Conservation (phyloP, 2,888 invertebrate species). For the Cheilosia variabilis region DNA sequence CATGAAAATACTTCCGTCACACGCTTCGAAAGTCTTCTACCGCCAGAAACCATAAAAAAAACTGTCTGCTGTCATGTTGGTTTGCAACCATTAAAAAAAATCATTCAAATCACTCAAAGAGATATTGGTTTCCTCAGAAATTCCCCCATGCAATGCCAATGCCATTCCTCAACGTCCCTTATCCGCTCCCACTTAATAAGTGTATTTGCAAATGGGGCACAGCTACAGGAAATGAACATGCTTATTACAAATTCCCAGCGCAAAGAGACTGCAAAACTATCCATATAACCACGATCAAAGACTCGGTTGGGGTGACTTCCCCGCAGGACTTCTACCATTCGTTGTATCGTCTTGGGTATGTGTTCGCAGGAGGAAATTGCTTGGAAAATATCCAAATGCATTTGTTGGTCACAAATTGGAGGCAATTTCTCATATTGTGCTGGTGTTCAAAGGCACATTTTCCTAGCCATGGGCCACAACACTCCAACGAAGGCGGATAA, state of each 20-base stretch:
- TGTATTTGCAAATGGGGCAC: constrained; percentile 35
- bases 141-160: constrained; percentile 8
- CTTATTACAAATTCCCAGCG: constrained; percentile 26
- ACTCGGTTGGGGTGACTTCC: constrained; percentile 19
- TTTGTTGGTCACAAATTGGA: constrained; percentile 64
- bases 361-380: constrained; percentile 42
- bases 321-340: constrained; percentile 13
- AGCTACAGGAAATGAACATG: constrained; percentile 56
- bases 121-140: constrained; percentile 34
- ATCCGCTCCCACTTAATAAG: constrained; percentile 39
- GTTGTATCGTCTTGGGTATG: background rate
- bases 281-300: constrained; percentile 4
- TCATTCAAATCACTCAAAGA: constrained; percentile 15
- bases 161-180: background rate
- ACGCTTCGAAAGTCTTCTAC: too few species aligned
- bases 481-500: constrained; percentile 13
- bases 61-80: too few species aligned
- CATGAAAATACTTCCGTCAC: too few species aligned
- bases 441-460: constrained; percentile 33
- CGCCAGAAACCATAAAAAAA: too few species aligned
- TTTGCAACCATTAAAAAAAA: background rate
- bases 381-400: constrained; percentile 69
- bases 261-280: constrained; percentile 44
- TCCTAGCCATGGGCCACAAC: constrained; percentile 18
- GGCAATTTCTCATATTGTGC: constrained; percentile 55